Percentiles rank a stretch among this genome's conserved stretches.
These are phyloP conservation scores for Aphis craccivora DNA, from an alignment of 1,140 invertebrate species.

Conservation along the genomic window DNA sequence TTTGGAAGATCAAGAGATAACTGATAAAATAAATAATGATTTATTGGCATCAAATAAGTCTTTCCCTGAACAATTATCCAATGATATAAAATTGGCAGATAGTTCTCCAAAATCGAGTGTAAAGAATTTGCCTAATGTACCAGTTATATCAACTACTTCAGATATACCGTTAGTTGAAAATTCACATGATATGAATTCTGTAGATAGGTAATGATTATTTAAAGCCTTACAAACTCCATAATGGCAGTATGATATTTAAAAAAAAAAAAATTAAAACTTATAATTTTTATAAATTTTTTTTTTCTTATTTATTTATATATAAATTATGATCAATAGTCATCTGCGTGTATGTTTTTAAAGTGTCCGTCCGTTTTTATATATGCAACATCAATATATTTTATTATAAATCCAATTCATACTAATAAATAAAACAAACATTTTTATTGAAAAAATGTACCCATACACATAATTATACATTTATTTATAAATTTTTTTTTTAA, in stretches of 20 bases:
- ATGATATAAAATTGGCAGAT: neutral
- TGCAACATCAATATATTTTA: constrained; percentile 24
- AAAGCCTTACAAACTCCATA: neutral
- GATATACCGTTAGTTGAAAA: neutral
- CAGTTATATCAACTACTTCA: neutral
- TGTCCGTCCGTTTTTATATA: constrained; percentile 52
- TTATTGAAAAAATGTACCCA: neutral
- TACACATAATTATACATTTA: constrained; percentile 6
- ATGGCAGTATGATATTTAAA: constrained; percentile 39
- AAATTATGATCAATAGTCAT: constrained; percentile 39
- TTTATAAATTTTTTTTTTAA: neutral
- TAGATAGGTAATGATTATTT: constrained; percentile 39
- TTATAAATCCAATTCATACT: constrained; percentile 6
- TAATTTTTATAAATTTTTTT: constrained; percentile 9
- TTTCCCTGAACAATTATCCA: neutral
- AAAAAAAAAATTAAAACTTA: constrained; percentile 5
- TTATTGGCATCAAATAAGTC: neutral
- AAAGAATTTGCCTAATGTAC: constrained; percentile 1
- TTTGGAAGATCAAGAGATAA: neutral
- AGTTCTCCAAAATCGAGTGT: neutral
- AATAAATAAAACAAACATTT: constrained; percentile 21
- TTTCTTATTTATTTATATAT: constrained; percentile 19
- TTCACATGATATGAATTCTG: constrained; percentile 13
- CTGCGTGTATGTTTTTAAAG: constrained; percentile 12
- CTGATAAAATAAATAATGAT: neutral